Conservation (phyloP, 2,888 invertebrate genomes). For the Abrostola triplasia region DNA sequence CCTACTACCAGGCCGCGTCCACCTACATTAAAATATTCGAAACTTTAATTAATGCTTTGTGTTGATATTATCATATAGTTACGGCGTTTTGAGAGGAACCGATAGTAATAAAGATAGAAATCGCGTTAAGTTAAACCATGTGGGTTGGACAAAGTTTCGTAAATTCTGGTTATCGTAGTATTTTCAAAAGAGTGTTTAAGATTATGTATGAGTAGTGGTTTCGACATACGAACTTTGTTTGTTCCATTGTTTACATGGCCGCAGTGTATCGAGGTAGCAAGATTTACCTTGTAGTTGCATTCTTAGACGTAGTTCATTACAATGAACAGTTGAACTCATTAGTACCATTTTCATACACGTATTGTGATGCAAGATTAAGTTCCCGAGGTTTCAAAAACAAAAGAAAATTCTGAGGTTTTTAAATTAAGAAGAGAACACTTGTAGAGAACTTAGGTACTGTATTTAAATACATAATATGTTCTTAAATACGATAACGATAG, state of each 20-base stretch:
- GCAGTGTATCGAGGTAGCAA: conserved; percentile 36
- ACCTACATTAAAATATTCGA: conserved; percentile 73
- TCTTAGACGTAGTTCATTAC: conserved; percentile 42
- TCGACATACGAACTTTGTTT: conserved; percentile 38
- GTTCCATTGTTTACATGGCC: conserved; percentile 54
- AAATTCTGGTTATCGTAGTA: conserved; percentile 38
- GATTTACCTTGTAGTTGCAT: conserved; percentile 53
- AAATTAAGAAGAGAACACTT: conserved; percentile 6
- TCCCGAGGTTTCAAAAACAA: conserved; percentile 27
- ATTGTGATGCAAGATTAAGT: conserved; percentile 30
- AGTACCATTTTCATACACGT: conserved; percentile 46
- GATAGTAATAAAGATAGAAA: conserved; percentile 55
- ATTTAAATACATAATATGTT: neutral
- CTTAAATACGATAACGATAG: neutral
- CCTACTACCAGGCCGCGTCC: conserved; percentile 69
- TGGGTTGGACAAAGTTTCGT: conserved; percentile 51
- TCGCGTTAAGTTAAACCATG: conserved; percentile 37
- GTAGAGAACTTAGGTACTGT: conserved; percentile 10
- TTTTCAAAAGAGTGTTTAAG: conserved; percentile 41
- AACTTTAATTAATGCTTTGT: conserved; percentile 78
- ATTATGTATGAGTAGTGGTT: conserved; percentile 42
- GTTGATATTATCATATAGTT: conserved; percentile 75
- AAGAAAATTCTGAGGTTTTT: conserved; percentile 24
- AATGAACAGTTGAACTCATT: conserved; percentile 51
- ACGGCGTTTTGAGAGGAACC: conserved; percentile 67